phyloP scores from a whole-genome alignment of 2,888 invertebrate genomes.

The Pristionchus exspectatus region DNA sequence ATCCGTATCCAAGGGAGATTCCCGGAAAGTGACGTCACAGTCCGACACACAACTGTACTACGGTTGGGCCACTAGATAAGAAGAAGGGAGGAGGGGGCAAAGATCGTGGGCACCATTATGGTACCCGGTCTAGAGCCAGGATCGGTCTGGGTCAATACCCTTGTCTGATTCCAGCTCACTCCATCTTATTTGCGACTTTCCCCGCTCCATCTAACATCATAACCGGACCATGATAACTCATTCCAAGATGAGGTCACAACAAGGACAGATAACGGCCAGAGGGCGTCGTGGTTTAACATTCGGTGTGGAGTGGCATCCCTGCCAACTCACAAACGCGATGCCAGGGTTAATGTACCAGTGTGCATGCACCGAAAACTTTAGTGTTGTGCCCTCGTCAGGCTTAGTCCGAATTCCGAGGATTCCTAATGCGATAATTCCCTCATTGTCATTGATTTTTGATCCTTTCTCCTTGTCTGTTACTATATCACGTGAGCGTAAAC shows the following conservation, averaged over 20 bases:
- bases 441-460: background rate
- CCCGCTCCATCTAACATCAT: background rate
- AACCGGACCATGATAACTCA: constrained; percentile 22
- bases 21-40: constrained; percentile 24
- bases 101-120: background rate
- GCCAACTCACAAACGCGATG: background rate
- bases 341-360: too few species aligned
- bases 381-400: too few species aligned
- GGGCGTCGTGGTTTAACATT: background rate
- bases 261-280: background rate
- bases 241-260: background rate
- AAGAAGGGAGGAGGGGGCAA: background rate
- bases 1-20: background rate
- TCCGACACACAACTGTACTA: background rate
- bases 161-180: background rate
- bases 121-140: background rate
- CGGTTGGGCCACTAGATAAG: background rate
- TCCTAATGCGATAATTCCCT: background rate
- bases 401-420: background rate
- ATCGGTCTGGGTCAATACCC: background rate
- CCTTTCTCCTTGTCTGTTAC: background rate
- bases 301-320: background rate
- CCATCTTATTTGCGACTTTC: background rate
- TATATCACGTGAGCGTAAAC: constrained; percentile 28
- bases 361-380: too few species aligned